Evolutionary conservation across 2,888 invertebrate species (phyloP).

Genomic region (Sthenelais limicola): DNA sequence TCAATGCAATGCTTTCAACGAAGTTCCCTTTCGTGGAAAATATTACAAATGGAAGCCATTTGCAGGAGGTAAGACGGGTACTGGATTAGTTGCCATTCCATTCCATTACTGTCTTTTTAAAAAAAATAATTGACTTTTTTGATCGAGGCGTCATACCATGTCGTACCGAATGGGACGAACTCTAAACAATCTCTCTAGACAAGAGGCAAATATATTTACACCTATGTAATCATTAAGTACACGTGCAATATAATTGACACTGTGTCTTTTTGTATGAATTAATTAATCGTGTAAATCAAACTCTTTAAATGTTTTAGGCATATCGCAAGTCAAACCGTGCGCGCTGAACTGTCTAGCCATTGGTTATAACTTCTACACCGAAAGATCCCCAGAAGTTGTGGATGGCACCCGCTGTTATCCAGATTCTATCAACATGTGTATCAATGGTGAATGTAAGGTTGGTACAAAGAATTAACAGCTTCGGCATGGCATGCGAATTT

Average conservation of each 20-base stretch:
- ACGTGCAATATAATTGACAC: too few relatives aligned
- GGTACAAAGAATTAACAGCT: too few relatives aligned
- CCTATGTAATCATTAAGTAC: too few relatives aligned
- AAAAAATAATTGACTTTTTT: too few relatives aligned
- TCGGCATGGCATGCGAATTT: too few relatives aligned
- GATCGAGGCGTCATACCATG: too few relatives aligned
- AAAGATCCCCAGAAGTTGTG: slow-evolving; percentile 85
- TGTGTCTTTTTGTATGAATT: not conserved
- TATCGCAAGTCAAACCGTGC: slow-evolving; percentile 81
- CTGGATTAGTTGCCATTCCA: too few relatives aligned
- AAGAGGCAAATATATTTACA: too few relatives aligned
- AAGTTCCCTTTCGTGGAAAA: slow-evolving; percentile 84
- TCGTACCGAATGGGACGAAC: too few relatives aligned
- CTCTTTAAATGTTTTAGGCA: not conserved
- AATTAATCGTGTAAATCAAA: not conserved
- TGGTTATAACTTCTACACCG: slow-evolving; percentile 93
- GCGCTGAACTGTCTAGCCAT: slow-evolving; percentile 97
- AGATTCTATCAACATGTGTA: slow-evolving; percentile 86
- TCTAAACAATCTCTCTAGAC: too few relatives aligned
- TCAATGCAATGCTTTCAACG: slow-evolving; percentile 91
- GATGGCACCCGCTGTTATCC: slow-evolving; percentile 79
- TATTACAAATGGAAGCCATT: slow-evolving; percentile 81
- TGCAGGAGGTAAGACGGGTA: slow-evolving; percentile 65
- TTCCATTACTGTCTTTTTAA: too few relatives aligned
- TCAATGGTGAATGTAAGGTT: slow-evolving; percentile 93